Base-by-base conservation (phyloP, 2,888 invertebrate genomes). In the Amphipyra tragopoginis region DNA sequence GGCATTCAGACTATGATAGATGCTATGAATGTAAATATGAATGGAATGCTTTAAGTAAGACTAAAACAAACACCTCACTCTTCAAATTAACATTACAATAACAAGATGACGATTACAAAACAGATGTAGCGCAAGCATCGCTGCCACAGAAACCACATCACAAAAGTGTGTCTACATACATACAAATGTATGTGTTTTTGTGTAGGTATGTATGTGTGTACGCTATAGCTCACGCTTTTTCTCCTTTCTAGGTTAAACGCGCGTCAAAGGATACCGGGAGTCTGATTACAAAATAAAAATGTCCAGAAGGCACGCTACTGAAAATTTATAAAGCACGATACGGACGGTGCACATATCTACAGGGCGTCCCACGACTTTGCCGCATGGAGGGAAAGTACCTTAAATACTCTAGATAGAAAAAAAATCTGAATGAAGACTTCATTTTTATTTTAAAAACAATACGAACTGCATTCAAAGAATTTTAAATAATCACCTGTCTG, bases 241-340 rank as follows among this genome's bases (percentile, higher is more conserved):
- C 66, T 66, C 51, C 4, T 72, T 66, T 71, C 61, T 71, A 45
- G 61, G 66, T 66, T 72, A 72, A 71, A 72, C 61, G 53, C 50
- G 45, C 60, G 56, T 61, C 72, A 66, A 61, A 72, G 72, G 54
- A 72, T 49, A 8, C 61, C 33, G 15, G 53, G 42, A 50, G 38
- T 48, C 54, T 42, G 43, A 39, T 44, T 45, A 21, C 51, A 44
- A 0, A 7, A 14, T 4, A 9, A 8, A 5, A 10, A 57, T 13
- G 10, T 1, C 45, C 55, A 59, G 57, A 62, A 67, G 36, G 15
- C 10, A 11, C 13, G 44, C 8, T 13, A 3, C 5, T 2, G 6
- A n/a, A 38, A 5, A 10, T 40, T 21, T 21, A 3, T 21, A 21
- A 21, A 21, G 3, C 21, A 3, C 21, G 21, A 21, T 21, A 21